Evolutionary conservation across 2,888 invertebrate species (phyloP).

Genomic region (Pseudoips prasinana): DNA sequence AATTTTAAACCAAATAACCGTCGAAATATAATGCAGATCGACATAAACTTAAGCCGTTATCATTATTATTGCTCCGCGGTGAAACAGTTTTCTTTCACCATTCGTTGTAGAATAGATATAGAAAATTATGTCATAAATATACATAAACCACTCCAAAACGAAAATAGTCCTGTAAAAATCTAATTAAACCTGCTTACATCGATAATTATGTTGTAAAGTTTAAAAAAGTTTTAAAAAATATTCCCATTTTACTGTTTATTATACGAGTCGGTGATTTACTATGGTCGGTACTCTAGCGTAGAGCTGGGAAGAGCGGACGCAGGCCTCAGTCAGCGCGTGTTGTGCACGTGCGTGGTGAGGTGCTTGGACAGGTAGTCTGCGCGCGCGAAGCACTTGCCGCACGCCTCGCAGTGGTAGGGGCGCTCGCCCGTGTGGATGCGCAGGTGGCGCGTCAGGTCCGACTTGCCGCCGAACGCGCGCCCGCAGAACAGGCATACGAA

Average conservation of each 20-base stretch:
- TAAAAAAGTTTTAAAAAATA: constrained; percentile 78
- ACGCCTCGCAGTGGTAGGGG: constrained; percentile 95
- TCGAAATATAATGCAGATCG: constrained; percentile 29
- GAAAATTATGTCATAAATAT: constrained; percentile 70
- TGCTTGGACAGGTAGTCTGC: constrained; percentile 96
- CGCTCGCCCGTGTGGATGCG: constrained; percentile 94
- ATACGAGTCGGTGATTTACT: constrained; percentile 60
- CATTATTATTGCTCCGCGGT: constrained; percentile 39
- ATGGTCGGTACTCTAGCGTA: constrained; percentile 27
- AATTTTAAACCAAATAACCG: constrained; percentile 33
- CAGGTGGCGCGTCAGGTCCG: constrained; percentile 92
- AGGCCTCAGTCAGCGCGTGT: constrained; percentile 68
- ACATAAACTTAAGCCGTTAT: constrained; percentile 17
- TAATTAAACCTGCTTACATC: constrained; percentile 73
- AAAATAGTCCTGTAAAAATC: constrained; percentile 68
- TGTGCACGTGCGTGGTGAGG: constrained; percentile 94
- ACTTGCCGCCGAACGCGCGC: constrained; percentile 93
- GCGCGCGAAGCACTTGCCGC: constrained; percentile 94
- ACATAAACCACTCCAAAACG: constrained; percentile 70
- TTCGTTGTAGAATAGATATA: constrained; percentile 54
- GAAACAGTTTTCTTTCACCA: constrained; percentile 32
- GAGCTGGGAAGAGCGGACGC: background rate
- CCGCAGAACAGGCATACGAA: constrained; percentile 95
- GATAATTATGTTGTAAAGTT: constrained; percentile 66
- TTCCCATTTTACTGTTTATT: constrained; percentile 67